phyloP scores from a whole-genome alignment of 2,888 invertebrate genomes.

The Tinea pellionella region DNA sequence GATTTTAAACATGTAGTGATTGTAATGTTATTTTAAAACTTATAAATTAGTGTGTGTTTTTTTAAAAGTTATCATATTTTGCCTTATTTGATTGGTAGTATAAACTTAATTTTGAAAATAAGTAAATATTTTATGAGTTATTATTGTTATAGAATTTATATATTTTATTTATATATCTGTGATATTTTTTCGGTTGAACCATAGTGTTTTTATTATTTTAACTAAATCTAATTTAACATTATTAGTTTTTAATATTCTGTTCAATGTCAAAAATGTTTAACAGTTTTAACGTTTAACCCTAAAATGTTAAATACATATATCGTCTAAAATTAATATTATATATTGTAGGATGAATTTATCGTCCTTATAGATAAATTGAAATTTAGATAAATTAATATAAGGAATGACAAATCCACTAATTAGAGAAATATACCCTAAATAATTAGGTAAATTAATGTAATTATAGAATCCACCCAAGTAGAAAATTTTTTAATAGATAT shows the following conservation, averaged over 20 bases:
- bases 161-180: conserved; percentile 2
- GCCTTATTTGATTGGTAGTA: neutral
- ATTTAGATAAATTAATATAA: conserved; percentile 3
- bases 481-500: neutral
- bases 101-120: neutral
- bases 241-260: neutral
- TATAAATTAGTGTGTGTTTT: neutral
- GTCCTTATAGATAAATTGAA: neutral
- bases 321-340: neutral
- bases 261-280: neutral
- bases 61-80: neutral
- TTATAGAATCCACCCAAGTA: conserved; percentile 11
- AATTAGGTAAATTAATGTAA: neutral
- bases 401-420: conserved; percentile 1
- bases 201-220: neutral
- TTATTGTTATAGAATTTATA: neutral
- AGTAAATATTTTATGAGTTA: neutral
- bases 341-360: neutral
- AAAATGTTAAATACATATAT: neutral
- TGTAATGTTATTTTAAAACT: neutral
- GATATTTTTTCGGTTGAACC: conserved; percentile 1
- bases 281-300: neutral
- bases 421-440: neutral
- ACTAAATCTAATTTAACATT: neutral
- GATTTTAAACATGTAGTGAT: neutral